Evolutionary conservation across 2,888 invertebrate species (phyloP).

Genomic region (Erebia ligea): DNA sequence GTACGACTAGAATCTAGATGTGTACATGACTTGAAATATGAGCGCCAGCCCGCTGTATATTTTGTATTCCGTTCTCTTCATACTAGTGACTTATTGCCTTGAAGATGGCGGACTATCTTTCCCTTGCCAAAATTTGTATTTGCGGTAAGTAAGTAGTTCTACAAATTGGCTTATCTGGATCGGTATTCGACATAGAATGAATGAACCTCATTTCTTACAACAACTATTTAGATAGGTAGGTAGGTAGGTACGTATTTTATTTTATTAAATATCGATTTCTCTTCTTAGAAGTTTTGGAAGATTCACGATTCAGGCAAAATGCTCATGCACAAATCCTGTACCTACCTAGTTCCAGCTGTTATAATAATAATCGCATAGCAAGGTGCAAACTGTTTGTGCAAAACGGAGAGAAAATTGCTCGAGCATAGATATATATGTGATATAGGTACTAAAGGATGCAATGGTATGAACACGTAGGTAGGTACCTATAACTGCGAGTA

Average conservation of each 20-base stretch:
- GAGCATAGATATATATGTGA: too few relatives aligned
- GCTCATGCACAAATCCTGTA: too few relatives aligned
- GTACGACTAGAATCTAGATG: conserved; percentile 7
- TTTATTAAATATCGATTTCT: conserved; percentile 2
- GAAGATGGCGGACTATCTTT: conserved; percentile 32
- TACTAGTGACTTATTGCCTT: conserved; percentile 69
- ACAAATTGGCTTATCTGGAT: conserved; percentile 36
- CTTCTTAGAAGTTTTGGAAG: not conserved
- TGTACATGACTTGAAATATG: conserved; percentile 39
- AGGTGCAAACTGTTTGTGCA: too few relatives aligned
- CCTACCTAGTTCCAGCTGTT: too few relatives aligned
- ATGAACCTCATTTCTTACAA: conserved; percentile 23
- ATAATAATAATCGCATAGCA: too few relatives aligned
- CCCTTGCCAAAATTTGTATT: conserved; percentile 36
- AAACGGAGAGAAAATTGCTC: too few relatives aligned
- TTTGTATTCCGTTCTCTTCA: conserved; percentile 32
- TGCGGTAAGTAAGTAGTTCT: conserved; percentile 37
- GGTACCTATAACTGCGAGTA: too few relatives aligned
- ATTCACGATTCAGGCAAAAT: too few relatives aligned
- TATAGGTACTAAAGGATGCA: too few relatives aligned
- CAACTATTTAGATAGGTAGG: conserved; percentile 3
- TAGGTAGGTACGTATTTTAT: conserved; percentile 16
- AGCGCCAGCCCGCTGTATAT: conserved; percentile 21
- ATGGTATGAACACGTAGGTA: too few relatives aligned
- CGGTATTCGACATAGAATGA: conserved; percentile 28